Evolutionary conservation across 2,113 vertebrate species (phyloP), one percentile per base, ranked within the genome.

Genomic region (Lepus europaeus): DNA sequence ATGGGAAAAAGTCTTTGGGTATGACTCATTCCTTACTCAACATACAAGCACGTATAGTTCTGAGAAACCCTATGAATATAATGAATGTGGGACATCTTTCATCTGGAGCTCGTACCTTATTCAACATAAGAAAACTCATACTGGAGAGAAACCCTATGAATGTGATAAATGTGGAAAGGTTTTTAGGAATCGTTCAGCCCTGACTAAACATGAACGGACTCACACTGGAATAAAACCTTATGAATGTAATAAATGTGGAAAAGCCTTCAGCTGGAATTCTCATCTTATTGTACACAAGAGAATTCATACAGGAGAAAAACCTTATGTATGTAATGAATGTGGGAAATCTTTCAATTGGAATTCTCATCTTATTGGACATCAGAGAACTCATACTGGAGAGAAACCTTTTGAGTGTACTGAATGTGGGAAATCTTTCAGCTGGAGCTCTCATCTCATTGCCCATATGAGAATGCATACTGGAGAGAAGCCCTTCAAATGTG

Each of bases 401-500:
- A 97, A 97, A 29, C 97, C 97, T n/a, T 97, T 97, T 83, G 96
- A 97, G 78, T 97, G 97, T 92, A 96, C 90, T 49, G 97, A 97
- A 72, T 97, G 97, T 93, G 97, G 97, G 13, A 97, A 97, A 19
- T 97, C 97, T 31, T 98, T 98, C 73, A 98, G 97, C 49, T 97
- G 97, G 93, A 97, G 97, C 73, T 97, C 98, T 27, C 96, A 97
- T 64, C 97, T 98, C 51, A 97, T 97, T 80, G 97, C 96, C 20
- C 98, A 98, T 45, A 97, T 95, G 95, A 92, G 97, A 83, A 98
- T 96, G 91, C 98, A 98, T 69, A 98, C 97, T 39, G 98, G 97
- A 90, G 97, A 97, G 87, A 97, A 97, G 63, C 97, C 97, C 90
- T 97, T 97, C 94, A 96, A 97, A 90, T 97, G 97, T 92, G 96